Base-by-base conservation (phyloP, 2,113 vertebrate species). In the Forbesichthys papilliferus region DNA sequence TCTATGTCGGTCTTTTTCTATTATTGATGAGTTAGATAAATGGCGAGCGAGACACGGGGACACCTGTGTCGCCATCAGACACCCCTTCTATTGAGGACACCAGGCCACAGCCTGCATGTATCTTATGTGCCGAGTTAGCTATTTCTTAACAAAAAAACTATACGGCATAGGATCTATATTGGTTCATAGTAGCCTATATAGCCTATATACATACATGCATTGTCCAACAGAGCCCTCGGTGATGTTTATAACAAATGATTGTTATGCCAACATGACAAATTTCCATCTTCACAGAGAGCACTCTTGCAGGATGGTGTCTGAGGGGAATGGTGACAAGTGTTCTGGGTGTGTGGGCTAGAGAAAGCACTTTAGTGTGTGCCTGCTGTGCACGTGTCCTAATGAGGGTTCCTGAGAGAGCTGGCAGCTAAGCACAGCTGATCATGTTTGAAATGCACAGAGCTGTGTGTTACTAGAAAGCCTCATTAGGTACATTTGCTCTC, bases 401-500 rank as follows among this genome's bases (percentile, higher is more conserved):
- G 91, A 90, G 87, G 79, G 85, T 84, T 86, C 86, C 90, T 88
- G 86, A 90, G 84, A 84, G 87, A 83, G 83, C 86, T 86, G 83
- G 81, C 85, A 88, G 88, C 84, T 78, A 81, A 89, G 87, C 89
- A 84, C 87, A 91, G 79, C 86, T 89, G 90, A 92, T 90, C 84
- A 90, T 90, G 88, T 88, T 88, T 91, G 86, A 91, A 89, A 90
- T 83, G 81, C 80, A 75, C 85, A 74, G 83, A 85, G 87, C 85
- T 87, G 88, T 82, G 86, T 84, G 83, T 86, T 89, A 87, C 88
- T 90, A 78, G 86, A 90, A 90, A 88, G 84, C 85, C 87, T 91
- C 87, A 92, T 92, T 90, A 91, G 87, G 84, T 84, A 61, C 87
- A 88, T 92, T 90, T 88, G 86, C 87, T 87, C 81, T 84, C 82